These are phyloP conservation scores for Clusia tigrina DNA, from an alignment of 2,888 invertebrate species.

Conservation along the genomic window DNA sequence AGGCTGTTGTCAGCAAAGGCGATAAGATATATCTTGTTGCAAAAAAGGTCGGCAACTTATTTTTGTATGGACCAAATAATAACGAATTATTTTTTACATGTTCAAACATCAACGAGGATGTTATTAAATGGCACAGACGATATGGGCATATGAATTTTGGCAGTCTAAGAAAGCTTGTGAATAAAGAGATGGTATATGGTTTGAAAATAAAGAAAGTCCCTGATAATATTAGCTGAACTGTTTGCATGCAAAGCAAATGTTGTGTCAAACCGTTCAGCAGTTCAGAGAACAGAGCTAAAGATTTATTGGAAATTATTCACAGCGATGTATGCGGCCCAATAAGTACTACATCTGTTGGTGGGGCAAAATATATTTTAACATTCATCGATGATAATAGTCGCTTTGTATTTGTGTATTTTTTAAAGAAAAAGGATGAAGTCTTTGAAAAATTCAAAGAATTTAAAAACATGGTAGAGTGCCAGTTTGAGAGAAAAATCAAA, in stretches of 20 bases:
- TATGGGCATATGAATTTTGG: constrained; percentile 28
- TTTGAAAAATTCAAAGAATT: constrained; percentile 25
- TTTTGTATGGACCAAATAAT: no score
- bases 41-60: no score
- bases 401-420: constrained; percentile 25
- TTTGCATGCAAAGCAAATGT: constrained; percentile 13
- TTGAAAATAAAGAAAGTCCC: background rate
- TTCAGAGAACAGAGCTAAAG: constrained; percentile 9
- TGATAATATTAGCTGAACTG: background rate
- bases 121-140: constrained; percentile 20
- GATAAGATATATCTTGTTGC: no score
- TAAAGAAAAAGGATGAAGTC: constrained; percentile 27
- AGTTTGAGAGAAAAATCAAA: constrained; percentile 25
- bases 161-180: constrained; percentile 21
- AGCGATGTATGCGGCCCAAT: constrained; percentile 17
- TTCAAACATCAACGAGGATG: no score
- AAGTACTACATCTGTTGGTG: constrained; percentile 24
- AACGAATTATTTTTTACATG: no score
- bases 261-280: constrained; percentile 3
- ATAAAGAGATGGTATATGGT: background rate
- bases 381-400: constrained; percentile 29
- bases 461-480: constrained; percentile 25
- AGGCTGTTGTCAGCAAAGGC: no score
- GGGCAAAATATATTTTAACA: constrained; percentile 27
- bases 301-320: constrained; percentile 7